These are phyloP conservation scores for Aurelia aurita complex sp. Pacific DNA, from an alignment of 30 jellyfish, hydroid and myxozoan genomes.

Conservation along the genomic window DNA sequence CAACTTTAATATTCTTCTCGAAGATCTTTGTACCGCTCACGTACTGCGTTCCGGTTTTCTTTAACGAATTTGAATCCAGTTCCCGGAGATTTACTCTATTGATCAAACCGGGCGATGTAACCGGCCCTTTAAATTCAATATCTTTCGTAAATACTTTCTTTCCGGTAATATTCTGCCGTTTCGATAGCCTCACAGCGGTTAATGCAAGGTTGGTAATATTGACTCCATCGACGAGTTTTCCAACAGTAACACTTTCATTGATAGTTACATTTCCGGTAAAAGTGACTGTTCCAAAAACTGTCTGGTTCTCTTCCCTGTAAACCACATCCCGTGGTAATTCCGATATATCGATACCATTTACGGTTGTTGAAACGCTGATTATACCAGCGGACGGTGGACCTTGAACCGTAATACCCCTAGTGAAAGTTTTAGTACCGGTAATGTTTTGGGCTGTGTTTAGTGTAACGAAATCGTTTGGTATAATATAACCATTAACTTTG, in stretches of 20 bases:
- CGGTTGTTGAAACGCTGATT: slow-evolving; percentile 53
- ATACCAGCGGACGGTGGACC: slow-evolving; percentile 40
- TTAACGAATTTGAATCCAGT: slow-evolving; percentile 47
- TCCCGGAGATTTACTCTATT: slow-evolving; percentile 57
- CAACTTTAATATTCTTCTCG: slow-evolving; percentile 22
- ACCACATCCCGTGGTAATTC: slow-evolving; percentile 71
- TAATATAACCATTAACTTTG: slow-evolving; percentile 40
- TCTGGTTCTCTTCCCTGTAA: slow-evolving; percentile 48
- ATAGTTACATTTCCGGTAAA: slow-evolving; percentile 58
- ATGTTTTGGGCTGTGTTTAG: slow-evolving; percentile 67
- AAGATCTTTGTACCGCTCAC: slow-evolving; percentile 40
- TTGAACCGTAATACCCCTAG: slow-evolving; percentile 29
- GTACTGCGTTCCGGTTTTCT: slow-evolving; percentile 67
- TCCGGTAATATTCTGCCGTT: slow-evolving; percentile 69
- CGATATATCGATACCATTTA: slow-evolving; percentile 79
- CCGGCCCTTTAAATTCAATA: slow-evolving; percentile 46
- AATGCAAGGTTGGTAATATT: slow-evolving; percentile 64
- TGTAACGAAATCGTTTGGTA: slow-evolving; percentile 82
- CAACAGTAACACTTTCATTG: slow-evolving; percentile 68
- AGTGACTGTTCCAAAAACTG: slow-evolving; percentile 56
- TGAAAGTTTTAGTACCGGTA: slow-evolving; percentile 65
- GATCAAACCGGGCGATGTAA: slow-evolving; percentile 73
- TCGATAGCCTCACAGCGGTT: slow-evolving; percentile 57
- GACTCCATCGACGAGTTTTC: slow-evolving; percentile 73
- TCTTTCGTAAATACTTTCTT: slow-evolving; percentile 42